Evolutionary conservation across 2,797 vertebrate genomes (phyloP).

Genomic region (Anomalospiza imberbis): DNA sequence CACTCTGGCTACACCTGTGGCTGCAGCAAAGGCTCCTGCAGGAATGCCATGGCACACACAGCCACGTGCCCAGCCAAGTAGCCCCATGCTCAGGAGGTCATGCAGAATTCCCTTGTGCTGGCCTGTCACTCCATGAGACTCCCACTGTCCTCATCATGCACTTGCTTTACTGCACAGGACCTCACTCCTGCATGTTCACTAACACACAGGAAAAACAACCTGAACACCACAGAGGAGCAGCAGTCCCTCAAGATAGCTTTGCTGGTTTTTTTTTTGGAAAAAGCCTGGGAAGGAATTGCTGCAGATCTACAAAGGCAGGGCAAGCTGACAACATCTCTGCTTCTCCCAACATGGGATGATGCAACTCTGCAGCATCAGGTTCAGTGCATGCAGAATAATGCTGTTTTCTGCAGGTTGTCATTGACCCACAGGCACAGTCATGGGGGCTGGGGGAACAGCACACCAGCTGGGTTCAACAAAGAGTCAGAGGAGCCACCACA

Average conservation of each 20-base stretch:
- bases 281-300: background rate
- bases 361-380: background rate
- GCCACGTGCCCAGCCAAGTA: rapidly evolving
- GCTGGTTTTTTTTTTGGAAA: background rate
- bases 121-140: background rate
- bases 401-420: background rate
- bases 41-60: rapidly evolving
- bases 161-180: background rate
- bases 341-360: background rate
- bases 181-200: background rate
- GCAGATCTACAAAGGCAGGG: background rate
- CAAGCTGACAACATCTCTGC: background rate
- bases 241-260: background rate
- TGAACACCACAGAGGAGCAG: background rate
- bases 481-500: background rate
- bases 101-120: rapidly evolving
- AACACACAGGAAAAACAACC: background rate
- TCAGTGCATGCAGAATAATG: background rate
- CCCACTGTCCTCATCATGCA: background rate
- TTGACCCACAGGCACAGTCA: background rate
- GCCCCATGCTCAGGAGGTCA: background rate
- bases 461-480: background rate
- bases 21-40: background rate
- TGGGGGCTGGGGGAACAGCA: background rate
- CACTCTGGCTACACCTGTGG: background rate